Evolutionary conservation across 2,888 invertebrate genomes (phyloP), one percentile per base, ranked within the genome.

Genomic region (Campoplex capitator): DNA sequence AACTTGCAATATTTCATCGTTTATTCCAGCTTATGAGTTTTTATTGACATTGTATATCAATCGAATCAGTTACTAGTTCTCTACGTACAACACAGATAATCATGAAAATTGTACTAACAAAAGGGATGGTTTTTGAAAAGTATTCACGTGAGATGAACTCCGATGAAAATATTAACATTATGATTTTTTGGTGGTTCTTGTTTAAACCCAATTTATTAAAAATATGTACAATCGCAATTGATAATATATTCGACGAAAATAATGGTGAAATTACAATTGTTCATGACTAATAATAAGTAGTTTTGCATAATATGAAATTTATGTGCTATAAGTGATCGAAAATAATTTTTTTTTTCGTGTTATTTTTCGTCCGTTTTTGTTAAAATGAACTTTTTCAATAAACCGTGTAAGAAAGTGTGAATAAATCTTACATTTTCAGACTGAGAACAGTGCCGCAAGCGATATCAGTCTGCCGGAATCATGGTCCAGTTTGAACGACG

Each of bases 401-500:
- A 16, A 16, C 9, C 32, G 6, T 32, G 32, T 62, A 32, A 32
- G 90, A 91, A 85, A 76, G 90, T 88, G 89, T 91, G 32, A 62
- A 91, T 91, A 89, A 88, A 87, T 91, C 90, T 90, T 90, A 76
- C 91, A 89, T 92, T 95, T 94, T 84, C 94, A 94, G 94, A 94
- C 94, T 45, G 94, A 94, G 80, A 93, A 94, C 71, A 93, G 92
- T 7, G 90, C 91, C 3, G 92, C 91, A 28, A 94, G 94, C 70
- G 93, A 94, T 68, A 91, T 90, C 65, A 94, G 94, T 84, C 88
- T 93, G 68, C 92, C 93, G 65, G 94, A 94, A 82, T 94, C 93
- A 23, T 94, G 94, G 94, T 93, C 93, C 42, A 94, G 93, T 87
- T 82, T 93, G 45, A 94, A 92, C 90, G 97, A 97, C 90, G 96